A percentile compares a stretch with the other conserved stretches of the same genome.
Conservation (phyloP, 1,140 invertebrate species). For the Mya arenaria region DNA sequence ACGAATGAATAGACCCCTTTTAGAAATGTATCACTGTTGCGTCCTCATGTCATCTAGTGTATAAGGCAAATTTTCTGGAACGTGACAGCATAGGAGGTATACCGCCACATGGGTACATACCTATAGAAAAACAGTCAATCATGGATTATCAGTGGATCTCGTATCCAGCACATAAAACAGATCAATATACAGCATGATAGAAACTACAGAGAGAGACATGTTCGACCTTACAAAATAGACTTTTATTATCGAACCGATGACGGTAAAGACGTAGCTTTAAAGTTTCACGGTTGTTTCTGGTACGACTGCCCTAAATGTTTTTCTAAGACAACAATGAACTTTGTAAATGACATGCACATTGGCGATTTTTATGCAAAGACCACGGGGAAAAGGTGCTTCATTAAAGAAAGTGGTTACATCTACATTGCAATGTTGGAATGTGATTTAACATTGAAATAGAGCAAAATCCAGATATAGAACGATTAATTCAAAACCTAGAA, state of each 20-base stretch:
- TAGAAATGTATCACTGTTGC: constrained; percentile 47
- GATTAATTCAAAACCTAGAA: neutral
- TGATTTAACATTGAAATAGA: constrained; percentile 16
- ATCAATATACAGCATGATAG: constrained; percentile 46
- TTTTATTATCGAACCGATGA: constrained; percentile 30
- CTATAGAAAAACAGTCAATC: constrained; percentile 26
- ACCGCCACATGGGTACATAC: constrained; percentile 30
- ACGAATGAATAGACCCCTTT: constrained; percentile 47
- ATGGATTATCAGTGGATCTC: constrained; percentile 31
- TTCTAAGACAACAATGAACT: constrained; percentile 11
- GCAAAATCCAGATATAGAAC: neutral
- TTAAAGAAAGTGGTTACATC: constrained; percentile 23
- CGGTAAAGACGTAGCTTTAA: constrained; percentile 10
- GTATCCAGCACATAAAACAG: neutral
- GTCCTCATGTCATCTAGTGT: constrained; percentile 28
- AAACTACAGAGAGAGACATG: constrained; percentile 32
- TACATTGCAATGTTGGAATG: constrained; percentile 29
- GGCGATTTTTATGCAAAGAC: constrained; percentile 49
- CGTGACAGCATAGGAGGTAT: constrained; percentile 30
- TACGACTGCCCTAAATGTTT: constrained; percentile 56
- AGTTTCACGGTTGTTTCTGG: constrained; percentile 64
- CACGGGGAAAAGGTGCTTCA: constrained; percentile 29
- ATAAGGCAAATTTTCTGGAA: constrained; percentile 23
- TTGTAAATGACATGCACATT: constrained; percentile 35
- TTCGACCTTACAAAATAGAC: constrained; percentile 42